phyloP scores from a whole-genome alignment of 2,797 vertebrate species.

The Neosilurus mollespiculum region DNA sequence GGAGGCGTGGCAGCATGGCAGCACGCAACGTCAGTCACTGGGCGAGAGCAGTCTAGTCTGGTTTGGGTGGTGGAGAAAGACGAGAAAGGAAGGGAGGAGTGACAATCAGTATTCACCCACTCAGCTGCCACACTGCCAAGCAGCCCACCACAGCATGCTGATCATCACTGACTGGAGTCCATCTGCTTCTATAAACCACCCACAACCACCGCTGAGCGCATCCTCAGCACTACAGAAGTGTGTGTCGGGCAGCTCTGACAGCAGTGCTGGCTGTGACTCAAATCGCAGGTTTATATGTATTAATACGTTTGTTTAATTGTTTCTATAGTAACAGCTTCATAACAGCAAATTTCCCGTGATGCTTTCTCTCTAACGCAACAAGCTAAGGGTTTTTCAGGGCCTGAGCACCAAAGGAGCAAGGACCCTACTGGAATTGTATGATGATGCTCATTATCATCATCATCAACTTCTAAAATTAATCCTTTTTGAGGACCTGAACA shows the following conservation, averaged over 20 bases:
- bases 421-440: too few species aligned
- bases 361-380: neutral
- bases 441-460: too few species aligned
- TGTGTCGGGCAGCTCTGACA: neutral
- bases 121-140: conserved; percentile 19
- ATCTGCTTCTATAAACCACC: conserved; percentile 15
- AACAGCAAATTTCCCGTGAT: neutral
- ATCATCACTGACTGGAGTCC: conserved; percentile 19
- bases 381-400: neutral
- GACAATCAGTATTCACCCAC: neutral
- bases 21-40: neutral
- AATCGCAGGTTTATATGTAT: neutral
- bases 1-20: neutral
- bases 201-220: neutral
- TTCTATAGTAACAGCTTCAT: neutral
- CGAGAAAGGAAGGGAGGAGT: conserved; percentile 4
- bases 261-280: neutral
- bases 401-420: too few species aligned
- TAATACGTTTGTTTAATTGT: neutral
- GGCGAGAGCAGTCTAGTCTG: neutral
- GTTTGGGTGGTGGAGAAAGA: neutral
- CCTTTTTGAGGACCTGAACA: too few species aligned
- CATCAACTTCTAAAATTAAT: too few species aligned
- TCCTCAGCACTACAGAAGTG: neutral
- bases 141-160: conserved; percentile 15